Conservation (phyloP, 1,140 invertebrate species). For the Physella acuta region DNA sequence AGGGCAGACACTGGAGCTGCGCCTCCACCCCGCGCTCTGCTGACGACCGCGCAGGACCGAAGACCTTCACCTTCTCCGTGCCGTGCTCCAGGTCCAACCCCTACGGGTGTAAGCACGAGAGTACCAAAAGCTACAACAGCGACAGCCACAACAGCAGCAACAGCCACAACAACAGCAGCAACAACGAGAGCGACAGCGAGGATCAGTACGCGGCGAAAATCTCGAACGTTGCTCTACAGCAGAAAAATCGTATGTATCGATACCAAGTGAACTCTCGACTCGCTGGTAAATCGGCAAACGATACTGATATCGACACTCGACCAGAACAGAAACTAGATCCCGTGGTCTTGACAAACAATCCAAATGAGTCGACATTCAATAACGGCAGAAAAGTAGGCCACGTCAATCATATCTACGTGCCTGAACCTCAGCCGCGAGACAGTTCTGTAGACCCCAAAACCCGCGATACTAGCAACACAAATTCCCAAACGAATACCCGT, state of each 20-base stretch:
- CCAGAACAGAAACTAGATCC: not conserved
- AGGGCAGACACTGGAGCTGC: too few relatives aligned
- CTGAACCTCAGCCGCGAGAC: too few relatives aligned
- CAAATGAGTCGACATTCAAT: too few relatives aligned
- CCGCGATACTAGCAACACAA: too few relatives aligned
- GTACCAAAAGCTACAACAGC: not conserved
- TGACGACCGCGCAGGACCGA: too few relatives aligned
- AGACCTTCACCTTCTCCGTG: too few relatives aligned
- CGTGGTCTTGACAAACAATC: too few relatives aligned
- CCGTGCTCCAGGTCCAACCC: too few relatives aligned
- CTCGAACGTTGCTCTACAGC: not conserved
- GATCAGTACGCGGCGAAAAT: slow-evolving; percentile 1
- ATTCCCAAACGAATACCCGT: too few relatives aligned
- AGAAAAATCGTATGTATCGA: not conserved
- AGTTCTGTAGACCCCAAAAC: too few relatives aligned
- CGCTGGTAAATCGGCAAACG: not conserved
- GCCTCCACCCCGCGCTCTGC: too few relatives aligned
- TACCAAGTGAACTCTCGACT: not conserved
- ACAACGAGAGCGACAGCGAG: not conserved
- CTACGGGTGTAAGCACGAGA: too few relatives aligned
- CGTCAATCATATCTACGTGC: slow-evolving; percentile 4
- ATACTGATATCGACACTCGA: not conserved
- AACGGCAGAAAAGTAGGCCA: not conserved
- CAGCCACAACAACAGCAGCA: not conserved
- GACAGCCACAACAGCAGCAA: slow-evolving; percentile 13